phyloP scores from a whole-genome alignment of 1,140 invertebrate species.

The Drosophila mojavensis region DNA sequence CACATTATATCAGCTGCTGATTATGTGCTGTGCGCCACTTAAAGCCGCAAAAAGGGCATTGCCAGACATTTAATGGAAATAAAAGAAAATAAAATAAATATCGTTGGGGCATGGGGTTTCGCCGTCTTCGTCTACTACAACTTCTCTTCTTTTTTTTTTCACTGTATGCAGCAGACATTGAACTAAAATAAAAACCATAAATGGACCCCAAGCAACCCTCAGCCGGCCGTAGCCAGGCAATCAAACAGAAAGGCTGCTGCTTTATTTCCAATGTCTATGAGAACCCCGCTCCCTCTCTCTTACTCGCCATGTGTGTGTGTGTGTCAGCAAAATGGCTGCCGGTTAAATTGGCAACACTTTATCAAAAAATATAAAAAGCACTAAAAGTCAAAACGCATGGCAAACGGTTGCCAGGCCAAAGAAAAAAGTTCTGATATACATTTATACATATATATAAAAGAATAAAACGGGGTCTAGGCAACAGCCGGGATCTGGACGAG shows the following conservation, averaged over 20 bases:
- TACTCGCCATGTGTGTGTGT: constrained; percentile 9
- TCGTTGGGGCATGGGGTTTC: not conserved
- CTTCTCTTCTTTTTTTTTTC: not conserved
- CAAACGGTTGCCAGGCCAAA: constrained; percentile 55
- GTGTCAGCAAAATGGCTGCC: constrained; percentile 71
- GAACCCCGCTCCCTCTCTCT: not conserved
- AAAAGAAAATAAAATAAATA: constrained; percentile 50
- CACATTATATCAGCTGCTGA: constrained; percentile 69
- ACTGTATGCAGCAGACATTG: constrained; percentile 33
- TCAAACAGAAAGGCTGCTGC: constrained; percentile 76
- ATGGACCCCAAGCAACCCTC: constrained; percentile 38
- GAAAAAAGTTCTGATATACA: constrained; percentile 2
- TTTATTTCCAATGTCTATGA: constrained; percentile 49
- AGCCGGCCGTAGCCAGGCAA: constrained; percentile 52
- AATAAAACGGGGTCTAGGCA: constrained; percentile 32
- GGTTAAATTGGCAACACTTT: constrained; percentile 82
- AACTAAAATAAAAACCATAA: constrained; percentile 79
- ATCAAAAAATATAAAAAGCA: constrained; percentile 82
- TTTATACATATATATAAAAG: constrained; percentile 17
- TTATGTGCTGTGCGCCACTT: constrained; percentile 50
- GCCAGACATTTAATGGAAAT: constrained; percentile 49
- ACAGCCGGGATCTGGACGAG: constrained; percentile 26
- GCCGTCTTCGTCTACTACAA: not conserved
- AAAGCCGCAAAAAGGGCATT: constrained; percentile 60
- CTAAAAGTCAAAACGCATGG: constrained; percentile 77